Evolutionary conservation across 2,888 invertebrate genomes (phyloP), one percentile per base, ranked within the genome.

Genomic region (Leptopilina myrica): DNA sequence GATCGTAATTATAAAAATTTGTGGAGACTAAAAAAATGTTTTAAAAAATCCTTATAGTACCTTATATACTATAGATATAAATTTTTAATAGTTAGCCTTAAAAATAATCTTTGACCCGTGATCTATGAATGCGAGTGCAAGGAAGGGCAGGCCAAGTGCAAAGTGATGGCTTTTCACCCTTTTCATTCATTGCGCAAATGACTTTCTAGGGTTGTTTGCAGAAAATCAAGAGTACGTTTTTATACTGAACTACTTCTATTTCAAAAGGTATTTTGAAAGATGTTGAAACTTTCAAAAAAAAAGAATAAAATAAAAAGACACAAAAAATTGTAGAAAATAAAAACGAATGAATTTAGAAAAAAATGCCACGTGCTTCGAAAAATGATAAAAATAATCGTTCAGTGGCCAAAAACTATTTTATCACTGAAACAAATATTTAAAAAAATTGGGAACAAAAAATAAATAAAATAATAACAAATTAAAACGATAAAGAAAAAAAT

Each of bases 101-200:
- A 73, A 43, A 73, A 73, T 56, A 73, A 73, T 73, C 73, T 73
- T 73, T 56, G 56, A 73, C 56, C 73, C 26, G 40, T n/a, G 73
- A 73, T 73, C 56, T 73, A 73, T 73, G 53, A 56, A 73, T 73
- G n/a, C 73, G 53, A 53, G 53, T 53, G 40, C 53, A 40, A 49
- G 56, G 26, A 56, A 73, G 56, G 56, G 53, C 56, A 33, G 26
- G 73, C 73, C 73, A 73, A 73, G 73, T 73, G 73, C 73, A 73
- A 56, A 40, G 73, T 53, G 53, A 56, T 73, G 56, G 5, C 73
- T 73, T 73, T 73, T 73, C 73, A 73, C 40, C 73, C 56, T 56
- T 73, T 73, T 73, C 56, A 73, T 73, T 73, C 73, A 73, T 56
- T 73, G 56, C 73, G 56, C 26, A 73, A 73, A 73, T 73, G 73